phyloP scores from a whole-genome alignment of 1,140 invertebrate species.

The Brachionus manjavacas region DNA sequence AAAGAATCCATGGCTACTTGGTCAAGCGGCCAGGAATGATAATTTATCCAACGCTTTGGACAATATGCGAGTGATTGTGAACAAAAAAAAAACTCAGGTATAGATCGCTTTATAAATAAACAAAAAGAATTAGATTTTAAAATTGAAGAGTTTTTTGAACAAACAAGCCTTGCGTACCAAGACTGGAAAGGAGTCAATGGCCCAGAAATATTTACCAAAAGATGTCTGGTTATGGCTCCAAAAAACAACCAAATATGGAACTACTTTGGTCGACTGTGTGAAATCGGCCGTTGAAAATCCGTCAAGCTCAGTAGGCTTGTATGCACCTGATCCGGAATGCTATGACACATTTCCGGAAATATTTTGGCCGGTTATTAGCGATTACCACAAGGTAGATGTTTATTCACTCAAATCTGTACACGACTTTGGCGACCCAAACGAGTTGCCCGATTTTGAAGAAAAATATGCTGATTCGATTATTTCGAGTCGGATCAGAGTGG shows the following conservation, averaged over 20 bases:
- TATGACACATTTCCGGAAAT: constrained; percentile 48
- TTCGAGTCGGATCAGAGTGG: constrained; percentile 40
- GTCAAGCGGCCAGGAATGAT: constrained; percentile 27
- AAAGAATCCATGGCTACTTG: constrained; percentile 6
- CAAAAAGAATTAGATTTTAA: neutral
- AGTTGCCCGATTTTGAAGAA: constrained; percentile 4
- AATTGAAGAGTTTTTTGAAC: neutral
- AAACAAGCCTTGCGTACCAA: constrained; percentile 10
- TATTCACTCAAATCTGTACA: neutral
- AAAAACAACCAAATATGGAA: constrained; percentile 32
- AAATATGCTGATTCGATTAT: constrained; percentile 25
- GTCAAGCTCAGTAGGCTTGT: neutral
- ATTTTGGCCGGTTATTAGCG: constrained; percentile 49
- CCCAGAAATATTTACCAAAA: constrained; percentile 37
- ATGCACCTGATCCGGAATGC: constrained; percentile 47
- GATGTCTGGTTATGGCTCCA: constrained; percentile 37
- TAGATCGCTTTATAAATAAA: neutral
- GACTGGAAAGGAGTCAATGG: neutral
- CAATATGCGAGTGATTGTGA: constrained; percentile 30
- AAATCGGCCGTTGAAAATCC: constrained; percentile 41
- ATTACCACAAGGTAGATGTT: constrained; percentile 48
- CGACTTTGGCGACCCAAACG: constrained; percentile 26
- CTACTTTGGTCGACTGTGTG: constrained; percentile 34
- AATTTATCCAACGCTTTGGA: constrained; percentile 1
- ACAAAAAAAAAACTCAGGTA: constrained; percentile 33